Evolutionary conservation across 2,113 vertebrate genomes (phyloP).

Genomic region (Passer montanus): DNA sequence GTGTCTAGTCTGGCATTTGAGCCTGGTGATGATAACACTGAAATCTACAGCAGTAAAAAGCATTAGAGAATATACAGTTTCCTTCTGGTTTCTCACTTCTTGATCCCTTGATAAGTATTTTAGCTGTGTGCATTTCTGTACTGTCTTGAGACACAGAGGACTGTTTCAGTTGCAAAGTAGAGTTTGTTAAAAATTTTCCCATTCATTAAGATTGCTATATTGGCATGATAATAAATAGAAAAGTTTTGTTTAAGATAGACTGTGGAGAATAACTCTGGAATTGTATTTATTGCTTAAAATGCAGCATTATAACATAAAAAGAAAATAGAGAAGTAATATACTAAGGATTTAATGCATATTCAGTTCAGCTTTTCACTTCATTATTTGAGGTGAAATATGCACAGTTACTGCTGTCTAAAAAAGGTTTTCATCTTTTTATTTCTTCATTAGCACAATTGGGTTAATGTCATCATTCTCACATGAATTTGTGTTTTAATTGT

Average conservation of each 20-base stretch:
- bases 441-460: background rate
- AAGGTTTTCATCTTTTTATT: background rate
- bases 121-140: background rate
- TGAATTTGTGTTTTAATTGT: background rate
- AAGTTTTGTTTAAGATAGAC: background rate
- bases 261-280: background rate
- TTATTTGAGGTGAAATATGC: background rate
- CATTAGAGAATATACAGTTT: background rate
- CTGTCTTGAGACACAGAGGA: background rate
- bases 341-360: background rate
- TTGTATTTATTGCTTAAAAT: background rate
- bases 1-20: slow-evolving; percentile 36
- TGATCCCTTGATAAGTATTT: slow-evolving; percentile 18
- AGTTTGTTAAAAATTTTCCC: background rate
- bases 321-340: background rate
- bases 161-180: background rate
- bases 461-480: background rate
- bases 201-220: background rate
- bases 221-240: background rate
- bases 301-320: background rate
- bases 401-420: background rate
- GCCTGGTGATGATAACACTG: slow-evolving; percentile 24
- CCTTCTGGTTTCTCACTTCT: slow-evolving; percentile 40
- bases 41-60: slow-evolving; percentile 39
- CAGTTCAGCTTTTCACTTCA: background rate